Conservation (phyloP, 2,888 invertebrate genomes). For the Rhogogaster chlorosoma region DNA sequence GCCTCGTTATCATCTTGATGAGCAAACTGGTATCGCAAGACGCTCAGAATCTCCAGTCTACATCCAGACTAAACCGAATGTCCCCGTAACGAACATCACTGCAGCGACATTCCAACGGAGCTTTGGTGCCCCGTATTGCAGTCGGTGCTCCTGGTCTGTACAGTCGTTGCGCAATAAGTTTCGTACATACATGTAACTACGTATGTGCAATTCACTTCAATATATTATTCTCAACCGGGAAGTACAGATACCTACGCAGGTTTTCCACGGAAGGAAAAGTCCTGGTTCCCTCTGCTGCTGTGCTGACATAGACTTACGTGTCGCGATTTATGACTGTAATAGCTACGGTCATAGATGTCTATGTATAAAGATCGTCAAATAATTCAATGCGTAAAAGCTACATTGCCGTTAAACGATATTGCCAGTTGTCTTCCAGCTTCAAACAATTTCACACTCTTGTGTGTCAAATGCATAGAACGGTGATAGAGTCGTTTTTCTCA, state of each 20-base stretch:
- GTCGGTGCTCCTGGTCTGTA: not conserved
- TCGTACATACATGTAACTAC: not conserved
- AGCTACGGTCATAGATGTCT: not conserved
- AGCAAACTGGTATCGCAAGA: constrained; percentile 48
- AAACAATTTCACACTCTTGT: constrained; percentile 16
- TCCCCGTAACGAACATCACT: constrained; percentile 12
- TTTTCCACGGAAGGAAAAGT: not conserved
- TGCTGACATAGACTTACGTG: not conserved
- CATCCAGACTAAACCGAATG: constrained; percentile 41
- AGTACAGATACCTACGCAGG: not conserved
- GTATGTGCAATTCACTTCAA: constrained; percentile 10
- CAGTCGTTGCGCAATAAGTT: constrained; percentile 39
- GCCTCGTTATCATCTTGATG: constrained; percentile 52
- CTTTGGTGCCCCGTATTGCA: not conserved
- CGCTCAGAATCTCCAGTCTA: constrained; percentile 28
- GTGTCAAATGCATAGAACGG: constrained; percentile 7
- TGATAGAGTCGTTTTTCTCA: constrained; percentile 15
- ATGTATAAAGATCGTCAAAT: not conserved
- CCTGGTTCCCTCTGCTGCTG: not conserved
- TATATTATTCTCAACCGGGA: constrained; percentile 19
- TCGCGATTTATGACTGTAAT: not conserved
- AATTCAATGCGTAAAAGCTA: not conserved
- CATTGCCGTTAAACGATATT: not conserved
- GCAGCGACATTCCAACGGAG: constrained; percentile 29
- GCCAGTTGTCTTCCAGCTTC: not conserved